Conservation (phyloP, 2,888 invertebrate species). For the Cheilosia vernalis region DNA sequence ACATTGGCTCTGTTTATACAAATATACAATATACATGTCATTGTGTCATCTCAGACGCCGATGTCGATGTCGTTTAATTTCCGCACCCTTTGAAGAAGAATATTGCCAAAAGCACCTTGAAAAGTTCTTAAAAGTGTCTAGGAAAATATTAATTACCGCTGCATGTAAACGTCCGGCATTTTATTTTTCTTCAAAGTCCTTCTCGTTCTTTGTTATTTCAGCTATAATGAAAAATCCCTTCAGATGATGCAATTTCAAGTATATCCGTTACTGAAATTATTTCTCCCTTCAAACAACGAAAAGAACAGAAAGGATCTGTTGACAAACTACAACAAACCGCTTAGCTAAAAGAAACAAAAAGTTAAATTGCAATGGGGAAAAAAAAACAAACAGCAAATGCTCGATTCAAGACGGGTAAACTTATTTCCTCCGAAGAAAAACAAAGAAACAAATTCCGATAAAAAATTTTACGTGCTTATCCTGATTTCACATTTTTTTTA, state of each 20-base stretch:
- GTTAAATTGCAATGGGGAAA: conserved; percentile 36
- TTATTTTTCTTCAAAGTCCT: neutral
- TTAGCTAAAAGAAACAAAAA: conserved; percentile 56
- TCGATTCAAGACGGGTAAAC: conserved; percentile 8
- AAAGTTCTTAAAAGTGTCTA: neutral
- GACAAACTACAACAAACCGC: conserved; percentile 59
- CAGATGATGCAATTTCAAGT: neutral
- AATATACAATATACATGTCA: too few relatives aligned
- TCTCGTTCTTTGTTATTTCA: neutral
- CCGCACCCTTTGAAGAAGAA: too few relatives aligned
- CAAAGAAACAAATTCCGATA: neutral
- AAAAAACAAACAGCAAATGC: conserved; percentile 7
- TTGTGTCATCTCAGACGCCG: too few relatives aligned
- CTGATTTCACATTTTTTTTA: neutral
- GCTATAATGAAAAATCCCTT: conserved; percentile 22
- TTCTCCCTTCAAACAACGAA: conserved; percentile 33
- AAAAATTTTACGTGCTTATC: neutral
- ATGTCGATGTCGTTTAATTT: too few relatives aligned
- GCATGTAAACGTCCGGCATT: conserved; percentile 1
- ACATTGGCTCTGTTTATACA: too few relatives aligned
- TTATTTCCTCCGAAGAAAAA: too few relatives aligned
- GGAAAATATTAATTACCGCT: neutral
- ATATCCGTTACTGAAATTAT: conserved; percentile 35
- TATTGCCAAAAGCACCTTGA: too few relatives aligned
- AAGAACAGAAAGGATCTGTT: conserved; percentile 11